Percentiles rank a stretch among this genome's conserved stretches.
Conservation (phyloP, 2,113 vertebrate genomes). For the Platycercus adscitus region DNA sequence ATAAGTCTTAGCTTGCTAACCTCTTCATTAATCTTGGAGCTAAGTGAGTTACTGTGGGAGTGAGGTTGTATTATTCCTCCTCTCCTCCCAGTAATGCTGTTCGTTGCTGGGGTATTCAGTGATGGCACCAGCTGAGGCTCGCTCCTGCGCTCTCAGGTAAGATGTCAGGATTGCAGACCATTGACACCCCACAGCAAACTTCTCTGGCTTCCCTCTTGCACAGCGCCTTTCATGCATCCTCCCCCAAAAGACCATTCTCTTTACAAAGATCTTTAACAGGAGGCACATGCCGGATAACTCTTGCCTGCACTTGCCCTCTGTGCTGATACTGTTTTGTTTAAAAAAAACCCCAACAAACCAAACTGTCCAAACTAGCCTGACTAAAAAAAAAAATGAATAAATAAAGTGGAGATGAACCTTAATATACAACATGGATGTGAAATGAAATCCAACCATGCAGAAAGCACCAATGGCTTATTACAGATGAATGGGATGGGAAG, state of each 20-base stretch:
- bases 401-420: background rate
- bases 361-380: background rate
- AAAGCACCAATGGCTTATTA: constrained; percentile 13
- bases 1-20: background rate
- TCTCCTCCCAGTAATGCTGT: background rate
- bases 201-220: background rate
- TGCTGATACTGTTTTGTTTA: background rate
- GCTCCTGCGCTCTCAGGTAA: background rate
- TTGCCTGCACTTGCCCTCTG: background rate
- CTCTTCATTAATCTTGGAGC: background rate
- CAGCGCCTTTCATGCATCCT: background rate
- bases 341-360: background rate
- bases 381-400: background rate
- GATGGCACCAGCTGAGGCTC: background rate
- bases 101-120: background rate
- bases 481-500: constrained; percentile 38
- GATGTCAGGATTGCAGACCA: background rate
- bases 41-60: background rate
- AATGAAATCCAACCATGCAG: constrained; percentile 49
- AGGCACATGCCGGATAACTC: background rate
- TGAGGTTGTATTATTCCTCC: background rate
- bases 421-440: background rate
- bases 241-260: background rate
- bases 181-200: background rate
- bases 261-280: background rate